Base-by-base conservation (phyloP, 2,888 invertebrate genomes). In the Onchidella celtica region DNA sequence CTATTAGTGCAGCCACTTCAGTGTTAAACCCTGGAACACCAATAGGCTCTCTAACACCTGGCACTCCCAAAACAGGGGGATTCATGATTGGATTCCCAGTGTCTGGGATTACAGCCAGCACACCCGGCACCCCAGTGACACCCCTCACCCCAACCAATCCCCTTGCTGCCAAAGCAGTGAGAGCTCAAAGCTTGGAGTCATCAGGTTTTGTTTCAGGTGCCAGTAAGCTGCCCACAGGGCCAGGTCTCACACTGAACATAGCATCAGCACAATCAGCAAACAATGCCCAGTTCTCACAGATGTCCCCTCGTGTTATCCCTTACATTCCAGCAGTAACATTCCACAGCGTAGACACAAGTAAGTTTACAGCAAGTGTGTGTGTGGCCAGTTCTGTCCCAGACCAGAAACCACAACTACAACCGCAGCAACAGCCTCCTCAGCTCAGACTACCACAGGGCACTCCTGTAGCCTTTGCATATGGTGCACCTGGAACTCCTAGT, bases 301-400 rank as follows among this genome's bases (percentile, higher is more conserved):
- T 68, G 47, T 76, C 81, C 3, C 81, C 81, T 1, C 75, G 81
- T 36, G 81, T 81, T 40, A 81, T 81, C 21, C 81, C 81, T n/a
- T 81, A 38, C 76, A 81, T 81, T 81, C 81, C 81, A 27, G 81
- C 81, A 1, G 76, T 81, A 2, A 76, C 81, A 69, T 81, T 81
- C 81, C 81, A 81, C 63, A 72, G 32, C 34, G 34, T 76, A 3
- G 81, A 76, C 2, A 38, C 66, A n/a, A 29, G 6, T 6, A 70
- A 47, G 32, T 24, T 73, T 24, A 40, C 34, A 21, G 47, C 29
- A 11, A 59, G 11, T 9, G 3, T 66, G 27, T 40, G 69, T 21
- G 32, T 74, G 14, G 72, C 66, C 21, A 81, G 47, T 32, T 69
- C 63, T 4, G 17, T 57, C 6, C 29, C 59, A 11, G 65, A 70